A percentile compares a stretch with the other conserved stretches of the same genome.
These are phyloP conservation scores for Amblyteles armatorius DNA, from an alignment of 2,888 invertebrate species.

Conservation along the genomic window DNA sequence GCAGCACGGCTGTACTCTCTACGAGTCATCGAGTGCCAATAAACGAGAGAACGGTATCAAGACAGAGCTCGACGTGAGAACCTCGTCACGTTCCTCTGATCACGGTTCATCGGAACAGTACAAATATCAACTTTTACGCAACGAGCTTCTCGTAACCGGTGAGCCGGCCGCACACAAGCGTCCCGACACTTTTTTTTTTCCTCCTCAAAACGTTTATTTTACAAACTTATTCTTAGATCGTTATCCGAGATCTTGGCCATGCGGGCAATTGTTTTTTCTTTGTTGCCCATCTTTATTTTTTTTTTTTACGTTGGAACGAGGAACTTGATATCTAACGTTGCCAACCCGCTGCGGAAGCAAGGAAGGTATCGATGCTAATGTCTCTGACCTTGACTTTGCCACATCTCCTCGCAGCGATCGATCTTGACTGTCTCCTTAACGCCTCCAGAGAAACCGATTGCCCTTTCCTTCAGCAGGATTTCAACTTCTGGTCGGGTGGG, in stretches of 20 bases:
- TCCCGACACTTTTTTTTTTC: not conserved
- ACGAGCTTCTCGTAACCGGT: not conserved
- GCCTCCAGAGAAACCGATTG: conserved; percentile 89
- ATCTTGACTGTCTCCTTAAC: conserved; percentile 93
- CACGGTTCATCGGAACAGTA: not conserved
- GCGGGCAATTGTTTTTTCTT: not conserved
- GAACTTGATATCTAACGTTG: not conserved
- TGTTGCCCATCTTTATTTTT: not conserved
- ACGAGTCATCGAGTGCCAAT: conserved; percentile 52
- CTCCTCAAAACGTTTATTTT: not conserved
- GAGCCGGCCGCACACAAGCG: not conserved
- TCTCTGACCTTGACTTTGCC: conserved; percentile 92
- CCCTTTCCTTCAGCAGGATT: conserved; percentile 49
- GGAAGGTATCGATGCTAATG: conserved; percentile 29
- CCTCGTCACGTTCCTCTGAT: not conserved
- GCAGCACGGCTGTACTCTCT: conserved; percentile 46
- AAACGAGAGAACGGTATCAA: conserved; percentile 46
- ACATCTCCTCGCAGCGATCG: conserved; percentile 92
- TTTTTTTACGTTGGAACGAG: not conserved
- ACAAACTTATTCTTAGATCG: not conserved
- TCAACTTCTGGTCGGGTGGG: not conserved
- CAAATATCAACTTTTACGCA: not conserved
- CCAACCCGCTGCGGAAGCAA: conserved; percentile 9
- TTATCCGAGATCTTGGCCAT: not conserved
- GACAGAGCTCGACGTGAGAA: not conserved